Evolutionary conservation across 2,797 vertebrate species (phyloP).

Genomic region (Pangasius sanitwongsei): DNA sequence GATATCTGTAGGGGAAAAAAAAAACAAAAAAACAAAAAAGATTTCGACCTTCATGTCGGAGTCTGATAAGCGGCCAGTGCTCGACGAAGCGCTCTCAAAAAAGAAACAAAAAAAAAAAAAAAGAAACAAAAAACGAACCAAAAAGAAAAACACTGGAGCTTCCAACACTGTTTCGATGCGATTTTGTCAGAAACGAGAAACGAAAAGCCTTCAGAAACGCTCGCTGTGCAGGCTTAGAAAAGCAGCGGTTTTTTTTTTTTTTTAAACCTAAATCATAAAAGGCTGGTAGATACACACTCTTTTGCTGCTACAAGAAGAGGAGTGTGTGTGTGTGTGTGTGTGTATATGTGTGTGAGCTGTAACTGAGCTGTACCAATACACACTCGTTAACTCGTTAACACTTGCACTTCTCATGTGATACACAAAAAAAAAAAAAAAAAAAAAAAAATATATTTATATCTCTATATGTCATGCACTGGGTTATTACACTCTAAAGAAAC

Average conservation of each 20-base stretch:
- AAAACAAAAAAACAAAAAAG: rapidly evolving
- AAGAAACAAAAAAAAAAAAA: conserved; percentile 46
- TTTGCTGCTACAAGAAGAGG: conserved; percentile 59
- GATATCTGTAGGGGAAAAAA: neutral
- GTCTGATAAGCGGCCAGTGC: conserved; percentile 21
- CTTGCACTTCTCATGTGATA: conserved; percentile 4
- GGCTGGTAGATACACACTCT: conserved; percentile 38
- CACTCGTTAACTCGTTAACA: conserved; percentile 29
- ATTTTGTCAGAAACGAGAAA: conserved; percentile 52
- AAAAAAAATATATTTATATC: neutral
- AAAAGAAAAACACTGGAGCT: conserved; percentile 68
- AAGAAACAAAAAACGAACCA: neutral
- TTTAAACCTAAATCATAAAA: conserved; percentile 50
- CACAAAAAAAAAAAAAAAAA: neutral
- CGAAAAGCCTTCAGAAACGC: conserved; percentile 33
- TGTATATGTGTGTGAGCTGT: conserved; percentile 57
- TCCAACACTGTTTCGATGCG: conserved; percentile 71
- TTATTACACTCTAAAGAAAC: conserved; percentile 58
- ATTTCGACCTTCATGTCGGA: conserved; percentile 34
- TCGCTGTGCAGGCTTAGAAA: conserved; percentile 58
- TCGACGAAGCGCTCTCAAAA: conserved; percentile 30
- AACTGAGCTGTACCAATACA: conserved; percentile 1
- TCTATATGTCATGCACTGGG: conserved; percentile 54
- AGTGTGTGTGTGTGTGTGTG: conserved; percentile 63
- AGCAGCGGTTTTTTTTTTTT: conserved; percentile 45